Percentiles rank a stretch among this genome's conserved stretches.
phyloP scores from a whole-genome alignment of 1,140 invertebrate species.

The Drosophila kurseongensis region DNA sequence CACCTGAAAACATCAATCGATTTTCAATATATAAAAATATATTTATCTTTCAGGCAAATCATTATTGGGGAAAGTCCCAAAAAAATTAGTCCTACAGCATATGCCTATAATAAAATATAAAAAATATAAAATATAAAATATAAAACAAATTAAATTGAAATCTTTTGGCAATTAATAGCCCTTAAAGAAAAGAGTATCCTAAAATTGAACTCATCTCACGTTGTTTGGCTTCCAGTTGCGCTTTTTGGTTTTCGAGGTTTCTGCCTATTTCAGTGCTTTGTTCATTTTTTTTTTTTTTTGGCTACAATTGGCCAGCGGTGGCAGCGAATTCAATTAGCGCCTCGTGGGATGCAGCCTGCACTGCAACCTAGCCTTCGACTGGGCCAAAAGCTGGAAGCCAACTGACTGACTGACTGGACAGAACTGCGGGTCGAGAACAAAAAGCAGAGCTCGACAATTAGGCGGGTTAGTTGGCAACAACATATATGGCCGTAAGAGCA shows the following conservation, averaged over 20 bases:
- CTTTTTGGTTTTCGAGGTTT: constrained; percentile 24
- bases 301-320: constrained; percentile 23
- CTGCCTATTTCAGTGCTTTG: constrained; percentile 25
- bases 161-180: background rate
- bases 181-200: background rate
- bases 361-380: background rate
- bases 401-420: constrained; percentile 3
- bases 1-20: too few relatives aligned
- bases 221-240: constrained; percentile 11
- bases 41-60: too few relatives aligned
- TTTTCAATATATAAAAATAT: too few relatives aligned
- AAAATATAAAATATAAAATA: too few relatives aligned
- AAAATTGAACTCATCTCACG: fast-evolving
- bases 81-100: too few relatives aligned
- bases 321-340: constrained; percentile 46
- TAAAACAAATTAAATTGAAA: too few relatives aligned
- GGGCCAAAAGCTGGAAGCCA: background rate
- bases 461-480: constrained; percentile 28
- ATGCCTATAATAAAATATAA: too few relatives aligned
- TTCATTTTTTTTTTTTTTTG: constrained; percentile 17
- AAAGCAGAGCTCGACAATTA: constrained; percentile 44
- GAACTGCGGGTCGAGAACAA: background rate
- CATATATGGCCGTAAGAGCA: constrained; percentile 48
- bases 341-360: constrained; percentile 6
- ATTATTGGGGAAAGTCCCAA: too few relatives aligned